Conservation (phyloP, 2,797 vertebrate species). For the Streptopelia turtur region DNA sequence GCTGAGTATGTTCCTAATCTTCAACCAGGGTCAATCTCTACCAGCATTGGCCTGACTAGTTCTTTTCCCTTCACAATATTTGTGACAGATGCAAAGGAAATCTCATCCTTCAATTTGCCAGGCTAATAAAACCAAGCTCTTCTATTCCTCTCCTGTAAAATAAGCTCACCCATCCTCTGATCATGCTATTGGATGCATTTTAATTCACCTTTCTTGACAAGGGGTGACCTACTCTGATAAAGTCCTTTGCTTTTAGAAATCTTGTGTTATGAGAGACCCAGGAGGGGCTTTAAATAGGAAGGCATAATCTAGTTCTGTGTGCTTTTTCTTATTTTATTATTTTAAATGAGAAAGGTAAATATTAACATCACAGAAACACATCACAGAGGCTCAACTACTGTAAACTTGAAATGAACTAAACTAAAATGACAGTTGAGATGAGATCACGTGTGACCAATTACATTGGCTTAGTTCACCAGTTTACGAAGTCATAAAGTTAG, state of each 20-base stretch:
- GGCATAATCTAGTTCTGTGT: not conserved
- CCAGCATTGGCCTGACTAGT: not conserved
- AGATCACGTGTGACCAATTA: not conserved
- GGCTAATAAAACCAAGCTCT: not conserved
- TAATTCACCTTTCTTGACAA: not conserved
- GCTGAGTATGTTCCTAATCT: not conserved
- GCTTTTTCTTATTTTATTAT: not conserved
- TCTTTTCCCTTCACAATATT: not conserved
- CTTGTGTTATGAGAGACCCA: not conserved
- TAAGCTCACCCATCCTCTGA: not conserved
- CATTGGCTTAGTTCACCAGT: not conserved
- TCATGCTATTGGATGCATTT: not conserved
- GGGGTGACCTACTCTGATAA: not conserved
- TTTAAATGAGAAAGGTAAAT: conserved; percentile 24
- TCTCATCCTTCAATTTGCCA: not conserved
- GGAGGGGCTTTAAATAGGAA: not conserved
- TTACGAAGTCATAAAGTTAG: conserved; percentile 40
- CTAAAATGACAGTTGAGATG: conserved; percentile 16
- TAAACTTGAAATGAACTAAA: not conserved
- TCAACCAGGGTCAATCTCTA: not conserved
- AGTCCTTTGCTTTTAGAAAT: not conserved
- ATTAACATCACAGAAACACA: conserved; percentile 1
- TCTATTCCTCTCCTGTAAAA: not conserved
- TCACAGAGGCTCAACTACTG: not conserved
- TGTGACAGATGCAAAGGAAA: not conserved